Evolutionary conservation across 2,888 invertebrate species (phyloP).

Genomic region (Sphaerolaimus hirsutus): DNA sequence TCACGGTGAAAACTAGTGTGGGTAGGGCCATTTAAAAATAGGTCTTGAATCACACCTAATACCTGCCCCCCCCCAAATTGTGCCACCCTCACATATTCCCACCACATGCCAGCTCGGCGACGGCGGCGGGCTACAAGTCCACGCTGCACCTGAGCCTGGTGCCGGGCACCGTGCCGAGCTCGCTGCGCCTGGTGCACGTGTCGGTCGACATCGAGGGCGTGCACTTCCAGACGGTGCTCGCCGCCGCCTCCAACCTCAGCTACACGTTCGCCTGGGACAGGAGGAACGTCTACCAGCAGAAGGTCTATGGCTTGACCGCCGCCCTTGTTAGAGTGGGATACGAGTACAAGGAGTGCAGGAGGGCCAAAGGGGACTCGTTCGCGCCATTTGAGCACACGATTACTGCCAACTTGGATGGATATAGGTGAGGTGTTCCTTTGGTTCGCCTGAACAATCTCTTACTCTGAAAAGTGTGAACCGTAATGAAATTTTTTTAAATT

Average conservation of each 20-base stretch:
- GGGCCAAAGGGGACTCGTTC: not conserved
- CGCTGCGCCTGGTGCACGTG: slow-evolving; percentile 65
- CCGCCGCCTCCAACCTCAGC: slow-evolving; percentile 68
- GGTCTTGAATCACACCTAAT: no score
- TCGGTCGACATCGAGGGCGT: slow-evolving; percentile 80
- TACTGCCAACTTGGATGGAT: no score
- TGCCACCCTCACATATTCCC: no score
- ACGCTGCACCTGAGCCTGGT: slow-evolving; percentile 71
- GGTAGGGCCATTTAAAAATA: no score
- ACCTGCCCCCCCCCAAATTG: no score
- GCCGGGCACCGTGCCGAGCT: slow-evolving; percentile 48
- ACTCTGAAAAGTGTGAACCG: no score
- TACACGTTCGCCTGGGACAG: slow-evolving; percentile 96
- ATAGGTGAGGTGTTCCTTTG: no score
- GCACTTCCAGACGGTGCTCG: slow-evolving; percentile 66
- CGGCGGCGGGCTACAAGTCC: slow-evolving; percentile 74
- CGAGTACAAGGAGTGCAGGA: no score
- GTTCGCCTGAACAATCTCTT: no score
- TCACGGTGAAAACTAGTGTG: no score
- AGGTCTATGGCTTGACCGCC: slow-evolving; percentile 83
- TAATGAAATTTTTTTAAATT: no score
- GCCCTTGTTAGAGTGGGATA: slow-evolving; percentile 68
- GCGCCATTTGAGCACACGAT: not conserved
- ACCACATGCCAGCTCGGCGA: no score
- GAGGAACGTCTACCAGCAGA: slow-evolving; percentile 84